Evolutionary conservation across 37 sponge, comb jelly and placozoan species (phyloP).

Genomic region (Ephydatia muelleri): DNA sequence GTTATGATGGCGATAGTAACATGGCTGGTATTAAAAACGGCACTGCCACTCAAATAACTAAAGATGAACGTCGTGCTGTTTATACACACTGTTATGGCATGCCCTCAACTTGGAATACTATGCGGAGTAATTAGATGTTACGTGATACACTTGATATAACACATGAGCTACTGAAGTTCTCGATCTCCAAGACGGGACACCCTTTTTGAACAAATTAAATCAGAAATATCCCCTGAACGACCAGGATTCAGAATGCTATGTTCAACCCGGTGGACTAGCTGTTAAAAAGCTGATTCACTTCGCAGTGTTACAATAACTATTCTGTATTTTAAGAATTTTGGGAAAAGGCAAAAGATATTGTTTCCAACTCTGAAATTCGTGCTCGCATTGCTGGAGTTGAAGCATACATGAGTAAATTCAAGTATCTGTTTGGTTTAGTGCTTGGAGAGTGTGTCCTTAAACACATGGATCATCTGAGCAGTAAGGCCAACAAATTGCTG

Average conservation of each 20-base stretch:
- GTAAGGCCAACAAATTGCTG: conserved; percentile 44
- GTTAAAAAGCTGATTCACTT: conserved; percentile 30
- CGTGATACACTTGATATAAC: conserved; percentile 49
- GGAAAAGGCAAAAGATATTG: conserved; percentile 40
- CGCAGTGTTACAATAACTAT: conserved; percentile 38
- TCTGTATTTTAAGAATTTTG: conserved; percentile 36
- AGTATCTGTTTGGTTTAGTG: conserved; percentile 39
- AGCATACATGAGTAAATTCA: conserved; percentile 32
- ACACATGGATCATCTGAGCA: conserved; percentile 50
- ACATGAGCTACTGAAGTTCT: conserved; percentile 48
- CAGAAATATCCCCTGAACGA: conserved; percentile 32
- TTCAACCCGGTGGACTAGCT: conserved; percentile 58
- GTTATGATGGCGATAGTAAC: conserved; percentile 45
- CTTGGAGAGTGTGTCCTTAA: conserved; percentile 40
- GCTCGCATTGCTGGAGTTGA: conserved; percentile 36
- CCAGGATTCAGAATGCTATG: conserved; percentile 52
- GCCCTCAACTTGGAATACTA: conserved; percentile 27
- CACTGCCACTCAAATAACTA: no score
- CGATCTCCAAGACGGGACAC: conserved; percentile 47
- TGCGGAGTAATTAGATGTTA: conserved; percentile 26
- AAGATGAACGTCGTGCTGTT: no score
- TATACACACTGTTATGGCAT: no score
- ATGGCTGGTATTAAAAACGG: conserved; percentile 69
- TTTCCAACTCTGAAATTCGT: conserved; percentile 33
- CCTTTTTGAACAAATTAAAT: conserved; percentile 14